phyloP scores from a whole-genome alignment of 2,113 vertebrate genomes.

The Paramormyrops kingsleyae region DNA sequence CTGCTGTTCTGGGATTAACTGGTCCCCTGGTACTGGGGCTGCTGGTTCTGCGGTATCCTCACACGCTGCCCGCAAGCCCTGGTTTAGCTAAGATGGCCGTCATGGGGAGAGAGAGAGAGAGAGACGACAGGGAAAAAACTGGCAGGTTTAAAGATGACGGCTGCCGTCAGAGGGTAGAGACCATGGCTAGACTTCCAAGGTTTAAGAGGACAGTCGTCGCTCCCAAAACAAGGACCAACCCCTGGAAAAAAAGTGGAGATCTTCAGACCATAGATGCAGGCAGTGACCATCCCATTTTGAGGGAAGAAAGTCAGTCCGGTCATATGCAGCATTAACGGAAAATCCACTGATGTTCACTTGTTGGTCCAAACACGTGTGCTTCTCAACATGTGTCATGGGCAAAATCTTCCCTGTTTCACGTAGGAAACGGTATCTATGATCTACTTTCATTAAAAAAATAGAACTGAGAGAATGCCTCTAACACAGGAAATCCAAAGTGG shows the following conservation, averaged over 20 bases:
- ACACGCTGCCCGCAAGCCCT: neutral
- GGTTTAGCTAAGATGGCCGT: neutral
- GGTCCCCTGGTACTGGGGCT: neutral
- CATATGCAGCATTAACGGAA: neutral
- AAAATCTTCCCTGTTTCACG: neutral
- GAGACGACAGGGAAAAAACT: neutral
- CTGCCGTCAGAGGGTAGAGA: neutral
- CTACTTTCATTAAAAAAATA: neutral
- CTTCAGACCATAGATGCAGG: neutral
- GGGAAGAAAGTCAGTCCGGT: neutral
- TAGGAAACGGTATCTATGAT: neutral
- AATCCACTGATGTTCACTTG: neutral
- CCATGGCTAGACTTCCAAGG: neutral
- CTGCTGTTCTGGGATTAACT: neutral
- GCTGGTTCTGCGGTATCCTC: neutral
- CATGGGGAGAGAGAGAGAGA: neutral
- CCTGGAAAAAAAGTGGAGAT: neutral
- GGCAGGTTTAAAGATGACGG: neutral
- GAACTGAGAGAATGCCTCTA: neutral
- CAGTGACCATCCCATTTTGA: neutral
- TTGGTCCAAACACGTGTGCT: constrained; percentile 24
- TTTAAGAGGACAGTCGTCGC: neutral
- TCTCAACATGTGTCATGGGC: neutral
- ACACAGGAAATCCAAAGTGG: neutral
- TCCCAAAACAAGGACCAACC: neutral